These are phyloP conservation scores for Mus musculus DNA, from an alignment of 2,113 vertebrate species.

Conservation along the genomic window GRCm39 chr2:128152501-128153000, in stretches of 20 bases:
- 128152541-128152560: background rate
- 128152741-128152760: background rate
- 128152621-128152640: background rate
- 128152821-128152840: background rate
- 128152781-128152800: background rate
- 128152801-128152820: background rate
- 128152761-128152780: background rate
- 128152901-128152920: background rate
- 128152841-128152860: background rate
- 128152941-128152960: background rate
- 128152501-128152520: conserved; percentile 41
- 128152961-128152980: background rate
- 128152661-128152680: background rate
- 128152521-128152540: conserved; percentile 10
- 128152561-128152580: conserved; percentile 22
- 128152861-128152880: background rate
- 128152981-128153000: background rate
- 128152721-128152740: background rate
- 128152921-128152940: background rate
- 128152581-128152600: background rate
- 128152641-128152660: background rate
- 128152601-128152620: background rate
- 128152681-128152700: background rate
- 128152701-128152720: background rate
- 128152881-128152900: background rate